Percentiles rank a stretch among this genome's conserved stretches.
These are phyloP conservation scores for Oscheius sp. DNA, from an alignment of 2,888 invertebrate species.

Conservation along the genomic window DNA sequence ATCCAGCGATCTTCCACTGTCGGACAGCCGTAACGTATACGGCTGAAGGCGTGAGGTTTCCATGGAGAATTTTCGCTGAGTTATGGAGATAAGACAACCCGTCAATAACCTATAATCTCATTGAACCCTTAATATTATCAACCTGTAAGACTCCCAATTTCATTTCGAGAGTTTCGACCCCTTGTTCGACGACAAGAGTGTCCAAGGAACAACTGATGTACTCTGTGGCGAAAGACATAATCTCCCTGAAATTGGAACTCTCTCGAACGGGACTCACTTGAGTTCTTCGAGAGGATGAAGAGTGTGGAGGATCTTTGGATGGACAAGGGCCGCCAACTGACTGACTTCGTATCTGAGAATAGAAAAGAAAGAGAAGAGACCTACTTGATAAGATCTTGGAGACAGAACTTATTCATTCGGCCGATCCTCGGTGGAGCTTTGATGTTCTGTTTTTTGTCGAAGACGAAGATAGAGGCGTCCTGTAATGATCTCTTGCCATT, in stretches of 20 bases:
- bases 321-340: constrained; percentile 59
- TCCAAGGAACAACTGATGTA: constrained; percentile 53
- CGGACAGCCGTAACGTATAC: constrained; percentile 90
- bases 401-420: constrained; percentile 61
- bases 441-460: constrained; percentile 62
- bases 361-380: neutral
- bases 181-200: constrained; percentile 49
- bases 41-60: constrained; percentile 91
- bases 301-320: constrained; percentile 62
- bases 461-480: constrained; percentile 64
- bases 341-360: constrained; percentile 56
- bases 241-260: constrained; percentile 41
- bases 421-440: constrained; percentile 67
- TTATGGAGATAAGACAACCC: constrained; percentile 91
- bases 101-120: constrained; percentile 78
- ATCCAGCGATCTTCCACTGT: constrained; percentile 93
- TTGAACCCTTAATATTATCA: neutral
- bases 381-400: constrained; percentile 61
- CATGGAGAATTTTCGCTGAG: constrained; percentile 85
- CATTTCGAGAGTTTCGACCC: constrained; percentile 64
- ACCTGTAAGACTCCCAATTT: constrained; percentile 68
- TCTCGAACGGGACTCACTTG: constrained; percentile 52
- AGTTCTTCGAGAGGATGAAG: constrained; percentile 62
- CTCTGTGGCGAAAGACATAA: constrained; percentile 53
- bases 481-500: constrained; percentile 28